A percentile compares a stretch with the other conserved stretches of the same genome.
phyloP scores from a whole-genome alignment of 2,888 invertebrate genomes.

The Dicycla oo region DNA sequence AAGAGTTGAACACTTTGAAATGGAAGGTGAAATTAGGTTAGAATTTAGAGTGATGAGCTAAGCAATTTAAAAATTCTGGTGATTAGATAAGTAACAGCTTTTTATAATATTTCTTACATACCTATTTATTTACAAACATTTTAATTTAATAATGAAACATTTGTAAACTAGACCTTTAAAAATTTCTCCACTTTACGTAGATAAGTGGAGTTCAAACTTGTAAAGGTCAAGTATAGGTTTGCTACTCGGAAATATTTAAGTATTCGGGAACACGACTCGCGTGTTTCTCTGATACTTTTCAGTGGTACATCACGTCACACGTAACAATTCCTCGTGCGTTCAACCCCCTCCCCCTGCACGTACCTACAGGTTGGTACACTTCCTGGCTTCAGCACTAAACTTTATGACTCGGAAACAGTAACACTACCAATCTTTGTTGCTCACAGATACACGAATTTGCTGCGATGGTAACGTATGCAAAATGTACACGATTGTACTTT shows the following conservation, averaged over 20 bases:
- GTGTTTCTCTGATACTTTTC: constrained; percentile 22
- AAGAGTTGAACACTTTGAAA: constrained; percentile 35
- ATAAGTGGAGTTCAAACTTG: constrained; percentile 24
- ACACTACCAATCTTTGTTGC: constrained; percentile 54
- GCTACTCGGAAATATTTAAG: constrained; percentile 32
- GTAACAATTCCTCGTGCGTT: constrained; percentile 25
- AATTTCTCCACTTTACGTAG: constrained; percentile 7
- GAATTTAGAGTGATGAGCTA: not conserved
- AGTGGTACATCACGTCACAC: constrained; percentile 28
- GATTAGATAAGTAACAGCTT: not conserved
- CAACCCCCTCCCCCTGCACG: constrained; percentile 8
- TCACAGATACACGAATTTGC: constrained; percentile 53
- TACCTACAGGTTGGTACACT: constrained; percentile 49
- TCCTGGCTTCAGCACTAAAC: constrained; percentile 59
- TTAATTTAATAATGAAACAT: constrained; percentile 5
- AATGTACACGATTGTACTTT: constrained; percentile 37
- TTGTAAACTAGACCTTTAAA: constrained; percentile 29
- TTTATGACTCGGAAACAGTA: constrained; percentile 72
- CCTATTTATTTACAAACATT: not conserved
- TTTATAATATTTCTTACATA: constrained; percentile 2
- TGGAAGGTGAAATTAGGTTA: constrained; percentile 25
- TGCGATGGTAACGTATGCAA: constrained; percentile 51
- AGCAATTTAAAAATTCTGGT: not conserved
- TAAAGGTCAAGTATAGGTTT: constrained; percentile 45
- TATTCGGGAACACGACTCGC: constrained; percentile 39